These are phyloP conservation scores for Acipenser transmontanus DNA, from an alignment of 2,797 vertebrate genomes.

Conservation along the genomic window DNA sequence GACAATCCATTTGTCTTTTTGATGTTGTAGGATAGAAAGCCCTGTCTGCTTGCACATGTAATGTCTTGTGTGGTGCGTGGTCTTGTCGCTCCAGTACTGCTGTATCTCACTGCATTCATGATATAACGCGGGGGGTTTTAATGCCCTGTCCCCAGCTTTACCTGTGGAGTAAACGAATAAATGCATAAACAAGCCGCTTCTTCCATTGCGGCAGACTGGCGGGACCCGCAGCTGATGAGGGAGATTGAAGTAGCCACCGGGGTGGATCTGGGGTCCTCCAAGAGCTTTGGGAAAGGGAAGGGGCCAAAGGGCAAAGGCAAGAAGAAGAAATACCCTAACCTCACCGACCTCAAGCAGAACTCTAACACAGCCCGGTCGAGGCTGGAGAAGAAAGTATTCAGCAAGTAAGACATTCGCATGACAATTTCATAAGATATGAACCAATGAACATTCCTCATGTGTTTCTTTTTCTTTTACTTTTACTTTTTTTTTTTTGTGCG, in stretches of 20 bases:
- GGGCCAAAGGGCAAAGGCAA: slow-evolving; percentile 36
- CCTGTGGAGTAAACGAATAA: too few species aligned
- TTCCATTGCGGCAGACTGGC: slow-evolving; percentile 67
- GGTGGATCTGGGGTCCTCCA: slow-evolving; percentile 77
- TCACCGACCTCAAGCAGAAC: slow-evolving; percentile 80
- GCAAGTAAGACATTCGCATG: slow-evolving; percentile 65
- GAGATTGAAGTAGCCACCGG: slow-evolving; percentile 81
- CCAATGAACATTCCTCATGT: background rate
- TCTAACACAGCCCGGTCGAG: slow-evolving; percentile 72
- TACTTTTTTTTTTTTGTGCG: background rate
- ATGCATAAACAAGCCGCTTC: too few species aligned
- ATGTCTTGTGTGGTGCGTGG: too few species aligned
- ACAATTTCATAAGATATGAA: background rate
- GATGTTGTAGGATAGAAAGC: too few species aligned
- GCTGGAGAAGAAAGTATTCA: slow-evolving; percentile 83
- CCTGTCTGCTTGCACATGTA: too few species aligned
- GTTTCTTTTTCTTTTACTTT: background rate
- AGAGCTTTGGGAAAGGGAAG: slow-evolving; percentile 41
- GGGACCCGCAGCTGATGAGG: slow-evolving; percentile 50
- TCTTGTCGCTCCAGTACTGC: too few species aligned
- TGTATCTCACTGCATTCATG: too few species aligned
- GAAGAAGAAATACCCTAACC: slow-evolving; percentile 76
- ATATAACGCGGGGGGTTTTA: too few species aligned
- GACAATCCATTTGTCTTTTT: too few species aligned
- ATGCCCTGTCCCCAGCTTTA: too few species aligned